These are phyloP conservation scores for Nothoprocta perdicaria DNA, from an alignment of 2,113 vertebrate genomes.

Conservation along the genomic window DNA sequence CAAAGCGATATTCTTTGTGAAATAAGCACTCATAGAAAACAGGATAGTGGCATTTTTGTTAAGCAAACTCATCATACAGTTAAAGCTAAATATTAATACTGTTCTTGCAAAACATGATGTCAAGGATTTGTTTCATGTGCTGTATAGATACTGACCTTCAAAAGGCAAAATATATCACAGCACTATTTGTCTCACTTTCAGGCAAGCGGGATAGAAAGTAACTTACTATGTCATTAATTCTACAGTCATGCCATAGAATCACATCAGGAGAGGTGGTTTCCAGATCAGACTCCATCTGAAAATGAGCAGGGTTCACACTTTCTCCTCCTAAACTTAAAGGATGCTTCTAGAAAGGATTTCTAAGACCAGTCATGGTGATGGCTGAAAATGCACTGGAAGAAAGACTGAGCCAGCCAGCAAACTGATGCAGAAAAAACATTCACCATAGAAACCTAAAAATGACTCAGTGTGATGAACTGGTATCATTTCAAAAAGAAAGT, in stretches of 20 bases:
- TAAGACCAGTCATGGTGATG: background rate
- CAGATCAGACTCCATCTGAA: background rate
- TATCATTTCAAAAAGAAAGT: background rate
- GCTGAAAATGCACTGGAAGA: background rate
- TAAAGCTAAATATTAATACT: background rate
- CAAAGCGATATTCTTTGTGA: background rate
- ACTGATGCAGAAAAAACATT: background rate
- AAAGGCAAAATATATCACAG: background rate
- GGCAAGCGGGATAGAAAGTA: background rate
- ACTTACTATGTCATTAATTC: background rate
- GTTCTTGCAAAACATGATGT: background rate
- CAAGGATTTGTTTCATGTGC: background rate
- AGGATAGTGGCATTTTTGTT: background rate
- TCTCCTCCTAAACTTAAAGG: background rate
- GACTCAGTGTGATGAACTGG: background rate
- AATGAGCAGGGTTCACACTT: background rate
- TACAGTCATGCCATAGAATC: background rate
- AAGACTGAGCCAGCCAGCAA: background rate
- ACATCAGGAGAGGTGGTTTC: background rate
- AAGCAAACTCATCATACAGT: constrained; percentile 6
- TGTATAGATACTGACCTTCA: constrained; percentile 22
- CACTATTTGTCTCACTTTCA: constrained; percentile 2
- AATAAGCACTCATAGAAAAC: background rate
- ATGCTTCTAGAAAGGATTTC: background rate
- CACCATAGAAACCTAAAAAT: constrained; percentile 16